phyloP scores from a whole-genome alignment of 2,888 invertebrate species.

The Nemapogon koenigi region DNA sequence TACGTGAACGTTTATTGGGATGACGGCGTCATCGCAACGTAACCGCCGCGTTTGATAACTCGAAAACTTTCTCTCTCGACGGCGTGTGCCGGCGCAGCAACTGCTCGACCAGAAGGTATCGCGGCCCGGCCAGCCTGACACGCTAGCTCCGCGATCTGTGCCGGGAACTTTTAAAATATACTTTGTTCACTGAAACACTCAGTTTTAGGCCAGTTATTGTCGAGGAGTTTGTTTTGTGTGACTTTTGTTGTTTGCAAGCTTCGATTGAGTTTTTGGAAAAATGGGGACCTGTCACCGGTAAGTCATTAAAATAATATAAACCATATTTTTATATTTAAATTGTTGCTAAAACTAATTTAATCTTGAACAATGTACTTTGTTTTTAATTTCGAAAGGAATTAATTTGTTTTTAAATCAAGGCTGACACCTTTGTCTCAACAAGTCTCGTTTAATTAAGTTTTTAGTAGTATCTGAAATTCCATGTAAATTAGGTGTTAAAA shows the following conservation, averaged over 20 bases:
- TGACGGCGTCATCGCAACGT: conserved; percentile 57
- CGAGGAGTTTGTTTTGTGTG: conserved; percentile 4
- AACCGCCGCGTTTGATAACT: conserved; percentile 60
- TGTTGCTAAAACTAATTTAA: too few relatives aligned
- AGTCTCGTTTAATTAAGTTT: too few relatives aligned
- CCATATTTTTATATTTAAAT: too few relatives aligned
- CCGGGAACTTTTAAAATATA: neutral
- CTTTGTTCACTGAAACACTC: neutral
- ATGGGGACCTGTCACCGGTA: conserved; percentile 5
- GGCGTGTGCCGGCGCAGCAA: conserved; percentile 8
- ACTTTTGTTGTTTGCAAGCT: conserved; percentile 1
- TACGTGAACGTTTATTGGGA: conserved; percentile 47
- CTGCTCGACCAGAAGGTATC: conserved; percentile 2
- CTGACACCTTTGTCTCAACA: too few relatives aligned
- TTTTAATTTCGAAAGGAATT: too few relatives aligned
- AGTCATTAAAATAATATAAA: too few relatives aligned
- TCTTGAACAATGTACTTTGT: too few relatives aligned
- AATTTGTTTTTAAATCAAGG: too few relatives aligned
- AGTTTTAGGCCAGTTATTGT: neutral
- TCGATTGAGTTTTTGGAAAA: conserved; percentile 3
- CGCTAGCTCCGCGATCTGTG: conserved; percentile 44
- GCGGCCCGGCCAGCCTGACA: conserved; percentile 15
- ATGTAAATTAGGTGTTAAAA: too few relatives aligned
- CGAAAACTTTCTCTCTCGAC: conserved; percentile 52
- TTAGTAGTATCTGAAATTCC: too few relatives aligned